Evolutionary conservation across 2,113 vertebrate species (phyloP).

Genomic region (Alouatta palliata): DNA sequence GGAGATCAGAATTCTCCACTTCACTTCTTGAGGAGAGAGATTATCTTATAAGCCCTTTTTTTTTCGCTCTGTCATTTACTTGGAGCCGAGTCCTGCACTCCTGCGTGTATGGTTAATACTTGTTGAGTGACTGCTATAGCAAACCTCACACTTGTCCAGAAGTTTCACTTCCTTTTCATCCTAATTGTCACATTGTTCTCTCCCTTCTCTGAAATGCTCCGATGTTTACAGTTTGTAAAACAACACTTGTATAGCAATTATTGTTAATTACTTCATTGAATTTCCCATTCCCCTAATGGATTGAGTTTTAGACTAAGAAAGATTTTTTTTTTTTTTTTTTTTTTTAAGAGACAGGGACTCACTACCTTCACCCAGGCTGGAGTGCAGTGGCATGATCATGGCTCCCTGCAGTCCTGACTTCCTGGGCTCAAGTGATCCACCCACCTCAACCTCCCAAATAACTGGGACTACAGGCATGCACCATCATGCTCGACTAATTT

Average conservation of each 20-base stretch:
- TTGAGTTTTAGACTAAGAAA: background rate
- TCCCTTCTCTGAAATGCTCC: background rate
- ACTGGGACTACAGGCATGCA: no score
- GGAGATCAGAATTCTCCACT: background rate
- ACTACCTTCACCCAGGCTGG: background rate
- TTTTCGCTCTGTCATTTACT: background rate
- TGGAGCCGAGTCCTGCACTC: background rate
- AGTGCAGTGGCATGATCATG: background rate
- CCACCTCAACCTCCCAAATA: no score
- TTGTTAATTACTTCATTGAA: background rate
- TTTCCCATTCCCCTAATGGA: background rate
- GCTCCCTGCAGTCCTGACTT: background rate
- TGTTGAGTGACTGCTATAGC: background rate
- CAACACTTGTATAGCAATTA: background rate
- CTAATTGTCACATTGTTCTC: background rate
- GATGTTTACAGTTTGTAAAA: background rate
- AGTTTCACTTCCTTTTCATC: background rate
- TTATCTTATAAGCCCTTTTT: background rate
- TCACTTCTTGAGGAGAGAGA: background rate
- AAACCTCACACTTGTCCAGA: background rate
- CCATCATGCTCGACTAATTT: no score
- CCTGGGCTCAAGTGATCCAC: background rate
- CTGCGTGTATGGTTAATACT: background rate
- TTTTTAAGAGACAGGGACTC: background rate
- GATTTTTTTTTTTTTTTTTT: background rate